phyloP scores from a whole-genome alignment of 2,888 invertebrate genomes.

The Microctonus hyperodae region DNA sequence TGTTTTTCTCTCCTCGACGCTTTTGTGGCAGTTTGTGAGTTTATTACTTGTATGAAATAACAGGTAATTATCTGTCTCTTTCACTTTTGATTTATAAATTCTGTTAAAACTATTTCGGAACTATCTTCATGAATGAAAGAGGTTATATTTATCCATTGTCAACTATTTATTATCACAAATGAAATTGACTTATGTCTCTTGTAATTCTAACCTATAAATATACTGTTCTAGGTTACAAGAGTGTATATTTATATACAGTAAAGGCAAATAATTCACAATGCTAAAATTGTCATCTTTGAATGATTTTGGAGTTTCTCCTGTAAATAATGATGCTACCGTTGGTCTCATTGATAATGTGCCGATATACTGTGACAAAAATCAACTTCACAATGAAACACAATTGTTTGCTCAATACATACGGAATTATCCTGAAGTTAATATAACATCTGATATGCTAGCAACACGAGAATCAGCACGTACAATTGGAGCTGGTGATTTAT shows the following conservation, averaged over 20 bases:
- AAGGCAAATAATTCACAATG: slow-evolving; percentile 42
- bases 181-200: not conserved
- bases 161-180: not conserved
- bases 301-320: slow-evolving; percentile 49
- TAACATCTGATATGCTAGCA: slow-evolving; percentile 71
- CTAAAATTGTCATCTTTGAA: slow-evolving; percentile 51
- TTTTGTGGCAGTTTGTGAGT: not conserved
- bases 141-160: not conserved
- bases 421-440: slow-evolving; percentile 74
- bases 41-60: not conserved
- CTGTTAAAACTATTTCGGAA: not conserved
- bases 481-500: slow-evolving; percentile 64
- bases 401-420: slow-evolving; percentile 61
- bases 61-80: not conserved
- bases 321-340: slow-evolving; percentile 47
- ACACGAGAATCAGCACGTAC: slow-evolving; percentile 67
- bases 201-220: slow-evolving; percentile 15
- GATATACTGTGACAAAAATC: slow-evolving; percentile 47
- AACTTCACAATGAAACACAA: slow-evolving; percentile 52
- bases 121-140: not conserved
- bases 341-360: slow-evolving; percentile 43
- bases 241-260: no score
- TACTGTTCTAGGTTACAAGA: not conserved
- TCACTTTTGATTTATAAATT: not conserved
- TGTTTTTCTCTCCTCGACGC: not conserved